These are phyloP conservation scores for Platichthys flesus DNA, from an alignment of 2,113 vertebrate species.

Conservation along the genomic window DNA sequence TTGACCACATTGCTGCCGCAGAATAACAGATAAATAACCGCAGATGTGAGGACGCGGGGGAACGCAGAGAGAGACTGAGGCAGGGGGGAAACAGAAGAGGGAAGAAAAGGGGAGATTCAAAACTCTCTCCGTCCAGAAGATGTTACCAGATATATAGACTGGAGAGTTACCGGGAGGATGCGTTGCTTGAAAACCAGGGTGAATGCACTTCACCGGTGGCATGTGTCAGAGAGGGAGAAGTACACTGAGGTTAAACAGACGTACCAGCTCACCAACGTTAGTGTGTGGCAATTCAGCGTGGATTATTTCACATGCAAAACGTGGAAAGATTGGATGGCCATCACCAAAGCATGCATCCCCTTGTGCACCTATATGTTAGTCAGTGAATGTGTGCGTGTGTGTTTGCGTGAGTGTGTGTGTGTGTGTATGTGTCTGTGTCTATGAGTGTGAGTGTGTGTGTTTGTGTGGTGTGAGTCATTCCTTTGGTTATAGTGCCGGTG, in stretches of 20 bases:
- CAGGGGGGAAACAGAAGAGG: slow-evolving; percentile 35
- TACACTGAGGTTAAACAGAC: slow-evolving; percentile 3
- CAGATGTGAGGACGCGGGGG: slow-evolving; percentile 69
- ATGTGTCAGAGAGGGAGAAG: background rate
- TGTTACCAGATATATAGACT: slow-evolving; percentile 65
- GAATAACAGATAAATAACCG: slow-evolving; percentile 79
- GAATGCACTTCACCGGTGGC: slow-evolving; percentile 39
- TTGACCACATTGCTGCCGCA: slow-evolving; percentile 75
- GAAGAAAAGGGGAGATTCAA: slow-evolving; percentile 29
- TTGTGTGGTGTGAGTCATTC: slow-evolving; percentile 56
- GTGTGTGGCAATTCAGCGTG: background rate
- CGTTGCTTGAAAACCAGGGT: slow-evolving; percentile 6
- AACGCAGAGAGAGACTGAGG: slow-evolving; percentile 11
- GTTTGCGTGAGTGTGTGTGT: slow-evolving; percentile 11
- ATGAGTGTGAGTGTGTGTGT: slow-evolving; percentile 20
- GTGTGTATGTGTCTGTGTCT: background rate
- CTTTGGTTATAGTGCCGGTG: slow-evolving; percentile 53
- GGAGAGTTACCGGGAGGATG: slow-evolving; percentile 39
- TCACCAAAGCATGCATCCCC: background rate
- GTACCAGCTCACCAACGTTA: slow-evolving; percentile 6
- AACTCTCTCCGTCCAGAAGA: slow-evolving; percentile 25
- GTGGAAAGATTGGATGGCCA: background rate
- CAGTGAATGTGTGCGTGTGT: too few species aligned
- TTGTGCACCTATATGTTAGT: background rate
- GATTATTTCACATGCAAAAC: slow-evolving; percentile 9